phyloP scores from a whole-genome alignment of 2,888 invertebrate species.

The Allolobophora icterica region DNA sequence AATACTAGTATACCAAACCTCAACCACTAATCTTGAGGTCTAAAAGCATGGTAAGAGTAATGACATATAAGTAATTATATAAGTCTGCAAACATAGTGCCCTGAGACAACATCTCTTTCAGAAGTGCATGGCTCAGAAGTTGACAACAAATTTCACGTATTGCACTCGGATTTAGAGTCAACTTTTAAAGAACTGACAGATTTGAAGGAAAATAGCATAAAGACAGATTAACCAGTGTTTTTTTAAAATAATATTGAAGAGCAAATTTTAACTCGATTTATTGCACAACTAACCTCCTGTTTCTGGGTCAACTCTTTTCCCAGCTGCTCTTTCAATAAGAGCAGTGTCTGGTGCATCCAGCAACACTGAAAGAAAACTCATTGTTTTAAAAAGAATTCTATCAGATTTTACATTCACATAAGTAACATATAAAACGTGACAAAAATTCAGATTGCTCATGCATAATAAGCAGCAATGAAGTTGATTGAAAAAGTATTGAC shows the following conservation, averaged over 20 bases:
- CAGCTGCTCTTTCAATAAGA: conserved; percentile 63
- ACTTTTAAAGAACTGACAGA: no score
- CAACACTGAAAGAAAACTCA: conserved; percentile 53
- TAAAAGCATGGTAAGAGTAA: no score
- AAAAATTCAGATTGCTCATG: not conserved
- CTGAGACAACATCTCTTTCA: conserved; percentile 3
- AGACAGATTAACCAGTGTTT: not conserved
- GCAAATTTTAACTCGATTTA: not conserved
- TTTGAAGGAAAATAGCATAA: not conserved
- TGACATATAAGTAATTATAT: no score
- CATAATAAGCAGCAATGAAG: not conserved
- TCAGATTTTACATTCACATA: not conserved
- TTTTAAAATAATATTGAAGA: not conserved
- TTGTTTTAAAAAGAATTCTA: not conserved
- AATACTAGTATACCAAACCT: no score
- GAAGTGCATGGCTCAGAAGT: not conserved
- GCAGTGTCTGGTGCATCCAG: conserved; percentile 64
- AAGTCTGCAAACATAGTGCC: not conserved
- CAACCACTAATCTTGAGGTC: no score
- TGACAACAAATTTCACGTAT: not conserved
- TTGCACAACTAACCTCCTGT: conserved; percentile 59
- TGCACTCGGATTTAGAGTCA: not conserved
- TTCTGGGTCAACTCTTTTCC: conserved; percentile 62
- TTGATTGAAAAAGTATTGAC: not conserved
- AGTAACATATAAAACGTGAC: not conserved